A percentile compares a stretch with the other conserved stretches of the same genome.
Conservation (phyloP, 2,797 vertebrate genomes). For the Prunella strophiata region DNA sequence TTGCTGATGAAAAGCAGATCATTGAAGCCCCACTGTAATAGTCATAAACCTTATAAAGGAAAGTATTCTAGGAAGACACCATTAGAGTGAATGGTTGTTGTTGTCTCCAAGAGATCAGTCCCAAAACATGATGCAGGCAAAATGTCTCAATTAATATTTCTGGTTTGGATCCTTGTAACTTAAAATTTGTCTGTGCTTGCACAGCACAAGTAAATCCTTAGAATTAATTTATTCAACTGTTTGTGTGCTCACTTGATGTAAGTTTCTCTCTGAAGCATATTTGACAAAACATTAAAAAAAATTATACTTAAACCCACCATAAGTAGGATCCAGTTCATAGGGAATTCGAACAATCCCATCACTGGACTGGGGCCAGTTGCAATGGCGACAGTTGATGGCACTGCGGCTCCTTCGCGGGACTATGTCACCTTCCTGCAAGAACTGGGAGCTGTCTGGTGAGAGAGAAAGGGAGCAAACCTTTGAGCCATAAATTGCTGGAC, state of each 20-base stretch:
- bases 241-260: neutral
- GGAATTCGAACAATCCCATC: conserved; percentile 86
- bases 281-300: neutral
- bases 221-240: neutral
- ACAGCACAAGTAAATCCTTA: neutral
- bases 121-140: neutral
- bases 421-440: conserved; percentile 82
- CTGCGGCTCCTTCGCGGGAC: conserved; percentile 75
- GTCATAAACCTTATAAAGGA: neutral
- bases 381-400: conserved; percentile 81
- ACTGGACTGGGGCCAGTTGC: conserved; percentile 84
- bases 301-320: conserved; percentile 70
- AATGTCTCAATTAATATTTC: neutral
- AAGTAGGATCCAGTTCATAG: conserved; percentile 81
- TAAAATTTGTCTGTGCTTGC: neutral
- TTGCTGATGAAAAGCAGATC: neutral
- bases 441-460: conserved; percentile 22
- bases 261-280: neutral
- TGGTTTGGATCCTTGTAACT: neutral
- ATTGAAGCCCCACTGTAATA: neutral
- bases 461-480: neutral
- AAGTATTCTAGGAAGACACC: neutral
- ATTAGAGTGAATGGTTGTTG: neutral
- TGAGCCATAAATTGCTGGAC: neutral
- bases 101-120: neutral